Percentiles rank a stretch among this genome's conserved stretches.
Conservation (phyloP, 2,113 vertebrate species). For the Dolichotis patagonum region DNA sequence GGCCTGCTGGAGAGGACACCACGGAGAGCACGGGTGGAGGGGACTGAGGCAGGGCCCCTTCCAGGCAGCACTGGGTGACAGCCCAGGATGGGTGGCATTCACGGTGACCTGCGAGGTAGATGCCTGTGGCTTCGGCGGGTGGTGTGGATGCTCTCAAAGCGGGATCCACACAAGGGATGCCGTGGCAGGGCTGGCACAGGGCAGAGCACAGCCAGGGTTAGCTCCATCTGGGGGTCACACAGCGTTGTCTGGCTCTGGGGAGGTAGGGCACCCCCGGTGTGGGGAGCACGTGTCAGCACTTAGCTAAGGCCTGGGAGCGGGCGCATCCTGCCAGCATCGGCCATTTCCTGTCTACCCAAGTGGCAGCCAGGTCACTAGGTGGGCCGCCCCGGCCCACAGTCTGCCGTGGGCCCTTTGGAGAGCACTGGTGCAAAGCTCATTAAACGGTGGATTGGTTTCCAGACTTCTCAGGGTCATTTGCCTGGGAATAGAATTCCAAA, state of each 20-base stretch:
- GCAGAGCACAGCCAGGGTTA: not conserved
- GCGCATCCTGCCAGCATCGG: rapidly evolving
- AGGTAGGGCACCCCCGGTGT: not conserved
- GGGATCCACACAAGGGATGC: not conserved
- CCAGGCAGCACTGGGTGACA: not conserved
- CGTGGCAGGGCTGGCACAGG: not conserved
- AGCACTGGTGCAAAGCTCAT: not conserved
- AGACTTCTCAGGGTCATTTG: not conserved
- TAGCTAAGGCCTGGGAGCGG: not conserved
- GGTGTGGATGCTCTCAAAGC: not conserved
- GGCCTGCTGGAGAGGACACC: rapidly evolving
- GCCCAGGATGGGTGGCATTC: not conserved
- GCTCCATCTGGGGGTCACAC: not conserved
- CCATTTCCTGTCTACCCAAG: not conserved
- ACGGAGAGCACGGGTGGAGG: not conserved
- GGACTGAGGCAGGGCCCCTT: not conserved
- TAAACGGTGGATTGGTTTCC: not conserved
- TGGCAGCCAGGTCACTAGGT: rapidly evolving
- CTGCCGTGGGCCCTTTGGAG: rapidly evolving
- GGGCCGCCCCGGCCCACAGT: not conserved
- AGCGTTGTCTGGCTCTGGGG: not conserved
- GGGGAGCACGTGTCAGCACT: not conserved
- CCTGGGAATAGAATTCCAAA: not conserved
- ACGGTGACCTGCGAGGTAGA: not conserved
- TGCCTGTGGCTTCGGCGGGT: not conserved